Percentiles rank a stretch among this genome's conserved stretches.
phyloP scores from a whole-genome alignment of 2,113 vertebrate species.

The Xiphophorus couchianus region DNA sequence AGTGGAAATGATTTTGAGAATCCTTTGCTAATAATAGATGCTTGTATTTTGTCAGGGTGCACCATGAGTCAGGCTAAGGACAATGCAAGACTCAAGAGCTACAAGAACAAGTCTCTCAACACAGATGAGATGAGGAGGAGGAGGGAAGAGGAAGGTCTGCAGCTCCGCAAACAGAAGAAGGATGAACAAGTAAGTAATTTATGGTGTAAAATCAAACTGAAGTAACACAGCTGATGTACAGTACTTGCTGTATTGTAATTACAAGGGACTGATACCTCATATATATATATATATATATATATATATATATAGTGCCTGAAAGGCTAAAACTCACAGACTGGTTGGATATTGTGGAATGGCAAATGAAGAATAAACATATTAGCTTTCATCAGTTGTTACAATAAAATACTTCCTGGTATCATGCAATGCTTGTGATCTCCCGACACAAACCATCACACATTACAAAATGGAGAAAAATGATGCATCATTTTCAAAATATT shows the following conservation, averaged over 20 bases:
- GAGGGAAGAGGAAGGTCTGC: constrained; percentile 95
- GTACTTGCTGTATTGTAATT: background rate
- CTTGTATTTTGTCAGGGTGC: constrained; percentile 74
- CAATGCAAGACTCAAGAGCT: constrained; percentile 96
- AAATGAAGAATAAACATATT: no score
- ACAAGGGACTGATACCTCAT: background rate
- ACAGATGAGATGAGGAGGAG: constrained; percentile 96
- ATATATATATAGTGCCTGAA: background rate
- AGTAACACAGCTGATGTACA: background rate
- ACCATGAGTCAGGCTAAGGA: constrained; percentile 96
- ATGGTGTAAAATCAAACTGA: background rate
- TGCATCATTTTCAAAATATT: background rate
- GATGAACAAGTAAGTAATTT: constrained; percentile 90
- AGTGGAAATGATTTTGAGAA: background rate
- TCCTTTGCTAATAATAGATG: background rate
- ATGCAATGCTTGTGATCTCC: no score
- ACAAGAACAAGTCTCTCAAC: constrained; percentile 99
- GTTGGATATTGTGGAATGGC: no score
- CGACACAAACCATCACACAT: background rate
- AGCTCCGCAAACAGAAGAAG: constrained; percentile 96
- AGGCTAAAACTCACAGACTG: background rate
- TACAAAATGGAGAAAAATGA: background rate
- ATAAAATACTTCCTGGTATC: background rate
- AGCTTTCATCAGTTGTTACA: background rate
- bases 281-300: no score